phyloP scores from a whole-genome alignment of 2,888 invertebrate genomes.

The Calephelis perditalis region DNA sequence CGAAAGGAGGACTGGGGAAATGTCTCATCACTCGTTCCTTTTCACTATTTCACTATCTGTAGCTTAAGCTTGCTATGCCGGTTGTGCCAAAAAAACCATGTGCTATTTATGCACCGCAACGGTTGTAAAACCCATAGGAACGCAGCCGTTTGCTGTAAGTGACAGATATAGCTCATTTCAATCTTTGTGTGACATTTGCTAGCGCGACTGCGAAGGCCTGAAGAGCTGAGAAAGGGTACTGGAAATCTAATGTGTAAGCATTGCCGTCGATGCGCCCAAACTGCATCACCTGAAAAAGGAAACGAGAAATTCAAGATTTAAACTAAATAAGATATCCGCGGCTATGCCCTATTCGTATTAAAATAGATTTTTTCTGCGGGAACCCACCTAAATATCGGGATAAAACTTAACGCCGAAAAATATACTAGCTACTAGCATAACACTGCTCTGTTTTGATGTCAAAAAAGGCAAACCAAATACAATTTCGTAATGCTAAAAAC shows the following conservation, averaged over 20 bases:
- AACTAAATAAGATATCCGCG: too few species aligned
- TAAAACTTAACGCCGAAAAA: too few species aligned
- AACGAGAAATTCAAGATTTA: too few species aligned
- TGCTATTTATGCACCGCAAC: slow-evolving; percentile 30
- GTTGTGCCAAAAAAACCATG: slow-evolving; percentile 9
- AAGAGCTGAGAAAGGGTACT: slow-evolving; percentile 98
- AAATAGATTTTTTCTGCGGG: too few species aligned
- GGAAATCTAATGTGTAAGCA: slow-evolving; percentile 98
- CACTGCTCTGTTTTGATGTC: too few species aligned
- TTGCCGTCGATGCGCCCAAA: slow-evolving; percentile 99
- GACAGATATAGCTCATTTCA: slow-evolving; percentile 81
- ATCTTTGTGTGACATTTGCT: slow-evolving; percentile 96
- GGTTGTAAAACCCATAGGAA: slow-evolving; percentile 36
- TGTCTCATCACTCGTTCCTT: slow-evolving; percentile 7
- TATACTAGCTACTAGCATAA: too few species aligned
- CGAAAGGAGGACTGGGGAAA: slow-evolving; percentile 2
- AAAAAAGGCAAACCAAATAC: too few species aligned
- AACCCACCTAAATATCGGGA: too few species aligned
- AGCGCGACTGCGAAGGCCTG: slow-evolving; percentile 99
- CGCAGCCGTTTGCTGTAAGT: slow-evolving; percentile 34
- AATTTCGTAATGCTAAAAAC: too few species aligned
- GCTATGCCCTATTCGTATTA: too few species aligned
- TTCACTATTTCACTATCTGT: neutral
- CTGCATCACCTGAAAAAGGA: slow-evolving; percentile 93
- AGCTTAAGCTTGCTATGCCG: neutral